Base-by-base conservation (phyloP, 2,797 vertebrate genomes). In the Labroides dimidiatus region DNA sequence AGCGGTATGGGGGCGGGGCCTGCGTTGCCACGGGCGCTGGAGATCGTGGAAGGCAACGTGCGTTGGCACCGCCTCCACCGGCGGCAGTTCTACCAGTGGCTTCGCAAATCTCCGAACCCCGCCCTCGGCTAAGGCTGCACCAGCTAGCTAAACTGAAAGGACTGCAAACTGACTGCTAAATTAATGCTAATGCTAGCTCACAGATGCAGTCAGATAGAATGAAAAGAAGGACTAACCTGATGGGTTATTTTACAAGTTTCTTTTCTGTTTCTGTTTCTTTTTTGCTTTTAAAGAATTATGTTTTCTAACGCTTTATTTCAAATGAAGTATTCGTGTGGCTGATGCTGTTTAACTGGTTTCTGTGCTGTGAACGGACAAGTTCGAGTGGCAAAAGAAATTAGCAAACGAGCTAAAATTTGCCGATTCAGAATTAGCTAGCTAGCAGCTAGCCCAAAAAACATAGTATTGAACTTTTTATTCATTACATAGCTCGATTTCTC, bases 31-130 rank as follows among this genome's bases (percentile, higher is more conserved):
- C 94, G 96, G 0, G 96, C 97, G 0, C 89, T 98, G 80, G 97
- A 99, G 93, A 96, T 97, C 0, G 97, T 99, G 0, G 95, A 97
- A 89, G 95, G 96, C 64, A 99, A 98, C 24, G 97, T 99, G 24
- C 92, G 91, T 74, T 99, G 97, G 97, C 96, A 98, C 90, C 94
- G 90, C 66, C 93, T 97, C 75, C 95, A 96, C 80, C 95, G 96
- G 77, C 95, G 96, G 64, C 96, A 95, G 87, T 95, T 99, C 65
- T 98, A 95, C 90, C 96, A 97, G 60, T 99, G 97, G 97, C 93
- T 99, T 68, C 94, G 95, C 75, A 93, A 94, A 81, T 78, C 90
- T 64, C 84, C 55, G 0, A 83, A 50, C 72, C 37, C 85, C 43
- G 72, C 21, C 20, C 54, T 82, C 0, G 90, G 92, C 75, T 94